Conservation (phyloP, 2,113 vertebrate species). For the Gavialis gangeticus region DNA sequence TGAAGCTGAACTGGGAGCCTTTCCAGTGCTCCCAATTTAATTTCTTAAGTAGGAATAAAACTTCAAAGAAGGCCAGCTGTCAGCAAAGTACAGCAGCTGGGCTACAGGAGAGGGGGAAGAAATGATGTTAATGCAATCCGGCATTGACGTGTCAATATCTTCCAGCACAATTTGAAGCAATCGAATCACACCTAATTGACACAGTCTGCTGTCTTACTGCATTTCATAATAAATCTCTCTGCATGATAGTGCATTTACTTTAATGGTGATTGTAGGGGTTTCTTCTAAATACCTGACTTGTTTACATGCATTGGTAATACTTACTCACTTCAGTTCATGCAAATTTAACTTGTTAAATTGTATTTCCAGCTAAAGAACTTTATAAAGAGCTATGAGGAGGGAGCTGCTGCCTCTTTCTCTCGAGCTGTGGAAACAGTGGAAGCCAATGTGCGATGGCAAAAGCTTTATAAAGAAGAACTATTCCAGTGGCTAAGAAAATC, state of each 20-base stretch:
- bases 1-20: constrained; percentile 28
- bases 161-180: constrained; percentile 45
- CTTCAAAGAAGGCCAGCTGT: constrained; percentile 23
- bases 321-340: constrained; percentile 1
- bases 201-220: constrained; percentile 22
- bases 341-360: constrained; percentile 61
- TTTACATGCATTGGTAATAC: background rate
- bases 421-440: constrained; percentile 94
- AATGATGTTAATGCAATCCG: constrained; percentile 50
- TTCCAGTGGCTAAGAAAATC: constrained; percentile 96
- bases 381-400: constrained; percentile 86
- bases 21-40: constrained; percentile 42
- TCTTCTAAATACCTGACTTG: constrained; percentile 1
- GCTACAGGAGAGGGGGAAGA: constrained; percentile 15
- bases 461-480: constrained; percentile 91
- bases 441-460: constrained; percentile 95
- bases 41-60: constrained; percentile 43
- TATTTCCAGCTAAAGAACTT: constrained; percentile 92
- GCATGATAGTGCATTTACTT: background rate
- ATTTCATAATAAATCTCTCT: constrained; percentile 36
- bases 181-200: constrained; percentile 28
- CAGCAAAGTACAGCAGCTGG: background rate
- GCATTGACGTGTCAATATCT: constrained; percentile 48
- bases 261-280: background rate
- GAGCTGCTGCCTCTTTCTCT: constrained; percentile 87